Evolutionary conservation across 2,797 vertebrate genomes (phyloP), one percentile per base, ranked within the genome.

Genomic region (Betta splendens): DNA sequence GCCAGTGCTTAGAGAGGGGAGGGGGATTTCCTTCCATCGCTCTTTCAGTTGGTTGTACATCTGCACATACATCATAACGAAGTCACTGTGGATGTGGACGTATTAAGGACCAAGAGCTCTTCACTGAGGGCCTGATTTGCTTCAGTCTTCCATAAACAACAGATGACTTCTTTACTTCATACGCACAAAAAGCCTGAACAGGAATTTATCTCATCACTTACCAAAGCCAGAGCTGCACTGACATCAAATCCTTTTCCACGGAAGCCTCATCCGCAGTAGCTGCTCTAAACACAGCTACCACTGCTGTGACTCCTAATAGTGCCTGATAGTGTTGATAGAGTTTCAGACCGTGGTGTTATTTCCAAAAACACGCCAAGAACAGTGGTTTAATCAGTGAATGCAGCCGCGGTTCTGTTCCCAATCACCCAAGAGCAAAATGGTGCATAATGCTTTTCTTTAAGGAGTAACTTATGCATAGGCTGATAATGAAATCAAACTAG

Each of bases 51-150:
- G n/a, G n/a, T n/a, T n/a, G n/a, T n/a, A n/a, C n/a, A n/a, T n/a
- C n/a, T n/a, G n/a, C n/a, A n/a, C 66, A 46, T 55, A 42, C 31
- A 66, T 52, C 26, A 49, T 60, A 67, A 77, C 73, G 31, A 56
- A 58, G 71, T 32, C 37, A 46, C 64, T 47, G 46, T 17, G 8
- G 20, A 20, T 17, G 29, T 46, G 25, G 44, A 12, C 25, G 54
- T 29, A 65, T 63, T 32, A 61, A 18, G 16, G 12, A 32, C 4
- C 5, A 33, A 5, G 7, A 13, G 26, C n/a, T 35, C 16, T 36
- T 49, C 26, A 36, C 21, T 46, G 10, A 10, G 20, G 1, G 9
- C 28, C 28, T 45, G 17, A 13, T 23, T 13, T 37, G 17, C 29
- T 10, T 3, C 23, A 26, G 12, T 37, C 7, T 15, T 31, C 28